phyloP scores from a whole-genome alignment of 2,888 invertebrate genomes.

The Tetranychus truncatus region DNA sequence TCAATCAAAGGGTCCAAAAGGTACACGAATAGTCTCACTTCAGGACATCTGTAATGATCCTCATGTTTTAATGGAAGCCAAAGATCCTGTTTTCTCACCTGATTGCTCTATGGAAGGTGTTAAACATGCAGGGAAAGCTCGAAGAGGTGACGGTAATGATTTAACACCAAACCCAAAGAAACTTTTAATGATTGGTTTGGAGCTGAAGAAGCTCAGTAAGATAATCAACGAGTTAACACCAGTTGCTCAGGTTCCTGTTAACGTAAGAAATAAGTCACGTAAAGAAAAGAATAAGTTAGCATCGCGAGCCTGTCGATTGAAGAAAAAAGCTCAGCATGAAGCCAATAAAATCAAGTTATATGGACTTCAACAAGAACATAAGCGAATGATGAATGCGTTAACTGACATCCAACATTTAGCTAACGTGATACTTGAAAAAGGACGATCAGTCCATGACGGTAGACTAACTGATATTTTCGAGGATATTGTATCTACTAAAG shows the following conservation, averaged over 20 bases:
- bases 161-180: slow-evolving; percentile 85
- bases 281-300: slow-evolving; percentile 96
- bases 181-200: slow-evolving; percentile 69
- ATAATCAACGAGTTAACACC: slow-evolving; percentile 91
- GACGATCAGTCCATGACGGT: not conserved
- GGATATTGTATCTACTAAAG: slow-evolving; percentile 14
- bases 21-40: slow-evolving; percentile 37
- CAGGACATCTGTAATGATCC: slow-evolving; percentile 59
- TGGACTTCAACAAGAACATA: slow-evolving; percentile 82
- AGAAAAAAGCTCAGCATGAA: slow-evolving; percentile 97
- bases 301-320: slow-evolving; percentile 81
- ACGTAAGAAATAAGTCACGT: slow-evolving; percentile 69
- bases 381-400: slow-evolving; percentile 42
- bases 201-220: slow-evolving; percentile 69
- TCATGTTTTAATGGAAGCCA: slow-evolving; percentile 52
- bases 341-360: slow-evolving; percentile 89
- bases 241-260: slow-evolving; percentile 75
- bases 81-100: slow-evolving; percentile 90
- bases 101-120: slow-evolving; percentile 52
- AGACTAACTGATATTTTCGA: slow-evolving; percentile 6
- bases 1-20: slow-evolving; percentile 95
- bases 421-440: not conserved
- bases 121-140: slow-evolving; percentile 49
- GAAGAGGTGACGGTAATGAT: slow-evolving; percentile 93
- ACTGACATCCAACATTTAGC: slow-evolving; percentile 22